These are phyloP conservation scores for Chanos chanos DNA, from an alignment of 2,797 vertebrate genomes.

Conservation along the genomic window DNA sequence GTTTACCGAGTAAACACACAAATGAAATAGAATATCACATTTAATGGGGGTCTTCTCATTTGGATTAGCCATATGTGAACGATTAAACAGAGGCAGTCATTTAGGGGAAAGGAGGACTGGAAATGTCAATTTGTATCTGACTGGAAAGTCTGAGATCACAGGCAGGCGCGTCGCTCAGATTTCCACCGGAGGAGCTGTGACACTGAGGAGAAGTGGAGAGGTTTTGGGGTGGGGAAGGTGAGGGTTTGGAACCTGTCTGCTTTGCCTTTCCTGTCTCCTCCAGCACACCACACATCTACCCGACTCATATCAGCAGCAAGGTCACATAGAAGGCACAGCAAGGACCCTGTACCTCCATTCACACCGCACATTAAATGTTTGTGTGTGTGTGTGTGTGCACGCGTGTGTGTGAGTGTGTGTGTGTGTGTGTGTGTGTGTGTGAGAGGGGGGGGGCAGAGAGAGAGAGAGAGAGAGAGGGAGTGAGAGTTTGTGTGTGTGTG, in stretches of 20 bases:
- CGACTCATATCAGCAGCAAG: conserved; percentile 60
- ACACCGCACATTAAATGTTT: conserved; percentile 42
- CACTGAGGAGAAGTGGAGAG: background rate
- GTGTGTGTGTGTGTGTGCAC: conserved; percentile 31
- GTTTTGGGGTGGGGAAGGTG: background rate
- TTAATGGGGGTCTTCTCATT: conserved; percentile 69
- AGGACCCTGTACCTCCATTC: conserved; percentile 35
- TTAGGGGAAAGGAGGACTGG: conserved; percentile 58
- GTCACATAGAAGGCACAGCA: conserved; percentile 57
- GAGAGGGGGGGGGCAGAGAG: conserved; percentile 29
- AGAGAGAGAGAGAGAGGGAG: background rate
- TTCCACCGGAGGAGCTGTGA: background rate
- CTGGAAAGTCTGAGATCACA: conserved; percentile 69
- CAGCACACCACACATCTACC: conserved; percentile 18
- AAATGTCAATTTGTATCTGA: conserved; percentile 66
- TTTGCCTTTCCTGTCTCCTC: too few relatives aligned
- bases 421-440: conserved; percentile 33
- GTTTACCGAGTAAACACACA: conserved; percentile 60
- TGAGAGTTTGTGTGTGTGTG: conserved; percentile 39
- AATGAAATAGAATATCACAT: conserved; percentile 69
- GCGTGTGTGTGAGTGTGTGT: conserved; percentile 22
- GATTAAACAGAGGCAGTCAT: conserved; percentile 66
- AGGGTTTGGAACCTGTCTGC: too few relatives aligned
- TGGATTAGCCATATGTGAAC: conserved; percentile 72
- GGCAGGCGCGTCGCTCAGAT: conserved; percentile 34